Conservation (phyloP, 2,797 vertebrate genomes). For the Molossus alvarezi region DNA sequence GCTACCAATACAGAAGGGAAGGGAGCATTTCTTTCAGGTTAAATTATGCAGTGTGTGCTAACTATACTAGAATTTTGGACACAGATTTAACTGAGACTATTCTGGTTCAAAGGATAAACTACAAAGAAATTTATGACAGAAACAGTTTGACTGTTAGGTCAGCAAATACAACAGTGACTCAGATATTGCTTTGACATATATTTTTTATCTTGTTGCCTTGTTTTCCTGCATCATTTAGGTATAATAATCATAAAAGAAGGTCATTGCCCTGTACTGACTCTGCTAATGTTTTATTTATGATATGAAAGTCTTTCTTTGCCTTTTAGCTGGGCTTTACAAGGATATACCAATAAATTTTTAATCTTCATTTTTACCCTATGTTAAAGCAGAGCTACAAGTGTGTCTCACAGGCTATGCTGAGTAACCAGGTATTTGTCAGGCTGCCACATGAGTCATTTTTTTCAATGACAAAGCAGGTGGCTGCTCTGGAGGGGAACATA, state of each 20-base stretch:
- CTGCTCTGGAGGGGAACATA: slow-evolving; percentile 78
- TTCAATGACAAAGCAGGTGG: slow-evolving; percentile 84
- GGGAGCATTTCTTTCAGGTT: neutral
- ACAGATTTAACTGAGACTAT: slow-evolving; percentile 7
- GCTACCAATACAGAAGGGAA: neutral
- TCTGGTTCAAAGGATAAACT: slow-evolving; percentile 62
- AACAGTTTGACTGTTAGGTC: slow-evolving; percentile 63
- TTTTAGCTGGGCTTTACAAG: slow-evolving; percentile 73
- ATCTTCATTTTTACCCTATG: slow-evolving; percentile 67
- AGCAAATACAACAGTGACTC: slow-evolving; percentile 39
- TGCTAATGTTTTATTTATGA: slow-evolving; percentile 81
- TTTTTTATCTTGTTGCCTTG: slow-evolving; percentile 66
- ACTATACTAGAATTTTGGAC: neutral
- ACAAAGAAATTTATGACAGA: slow-evolving; percentile 47
- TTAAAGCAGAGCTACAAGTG: slow-evolving; percentile 73
- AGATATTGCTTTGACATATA: slow-evolving; percentile 67
- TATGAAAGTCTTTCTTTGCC: slow-evolving; percentile 63
- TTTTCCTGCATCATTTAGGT: slow-evolving; percentile 72
- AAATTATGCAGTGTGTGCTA: neutral
- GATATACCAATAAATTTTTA: slow-evolving; percentile 83
- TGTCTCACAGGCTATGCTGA: slow-evolving; percentile 68
- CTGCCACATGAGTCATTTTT: slow-evolving; percentile 77
- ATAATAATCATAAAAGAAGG: slow-evolving; percentile 75
- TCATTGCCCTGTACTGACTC: slow-evolving; percentile 19
- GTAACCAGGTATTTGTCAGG: slow-evolving; percentile 73